Evolutionary conservation across 2,797 vertebrate genomes (phyloP).

Genomic region (Acanthurus tractus): DNA sequence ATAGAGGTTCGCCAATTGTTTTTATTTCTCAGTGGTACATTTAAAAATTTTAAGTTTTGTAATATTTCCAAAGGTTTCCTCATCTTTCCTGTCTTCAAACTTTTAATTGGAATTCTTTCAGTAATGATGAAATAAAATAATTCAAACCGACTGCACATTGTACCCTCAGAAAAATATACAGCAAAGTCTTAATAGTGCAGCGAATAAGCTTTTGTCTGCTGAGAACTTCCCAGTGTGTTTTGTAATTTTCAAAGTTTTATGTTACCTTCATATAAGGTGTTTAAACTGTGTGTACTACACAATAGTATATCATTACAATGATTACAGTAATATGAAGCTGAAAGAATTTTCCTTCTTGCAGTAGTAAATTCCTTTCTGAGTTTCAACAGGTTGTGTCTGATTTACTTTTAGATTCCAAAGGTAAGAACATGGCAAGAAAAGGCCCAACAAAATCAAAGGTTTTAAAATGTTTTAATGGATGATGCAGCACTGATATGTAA

Average conservation of each 20-base stretch:
- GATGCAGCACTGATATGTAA: slow-evolving; percentile 70
- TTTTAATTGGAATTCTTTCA: not conserved
- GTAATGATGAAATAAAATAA: not conserved
- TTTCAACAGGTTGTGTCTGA: no score
- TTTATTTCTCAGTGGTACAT: slow-evolving; percentile 1
- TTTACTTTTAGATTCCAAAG: not conserved
- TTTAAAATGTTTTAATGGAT: slow-evolving; percentile 69
- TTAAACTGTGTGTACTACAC: not conserved
- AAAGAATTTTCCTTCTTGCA: not conserved
- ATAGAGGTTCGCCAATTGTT: not conserved
- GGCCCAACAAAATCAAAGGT: slow-evolving; percentile 23
- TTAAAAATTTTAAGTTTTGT: not conserved
- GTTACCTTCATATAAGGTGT: not conserved
- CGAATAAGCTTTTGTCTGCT: not conserved
- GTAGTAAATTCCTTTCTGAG: not conserved
- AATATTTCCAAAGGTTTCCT: not conserved
- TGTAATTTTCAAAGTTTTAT: not conserved
- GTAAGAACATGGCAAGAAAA: slow-evolving; percentile 15
- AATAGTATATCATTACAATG: not conserved
- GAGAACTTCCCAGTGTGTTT: no score
- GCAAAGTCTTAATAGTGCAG: not conserved
- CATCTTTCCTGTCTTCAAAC: not conserved
- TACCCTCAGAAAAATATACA: not conserved
- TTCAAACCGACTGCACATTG: not conserved
- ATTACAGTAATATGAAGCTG: not conserved